Conservation (phyloP, 1,140 invertebrate species). For the Halesus radiatus region DNA sequence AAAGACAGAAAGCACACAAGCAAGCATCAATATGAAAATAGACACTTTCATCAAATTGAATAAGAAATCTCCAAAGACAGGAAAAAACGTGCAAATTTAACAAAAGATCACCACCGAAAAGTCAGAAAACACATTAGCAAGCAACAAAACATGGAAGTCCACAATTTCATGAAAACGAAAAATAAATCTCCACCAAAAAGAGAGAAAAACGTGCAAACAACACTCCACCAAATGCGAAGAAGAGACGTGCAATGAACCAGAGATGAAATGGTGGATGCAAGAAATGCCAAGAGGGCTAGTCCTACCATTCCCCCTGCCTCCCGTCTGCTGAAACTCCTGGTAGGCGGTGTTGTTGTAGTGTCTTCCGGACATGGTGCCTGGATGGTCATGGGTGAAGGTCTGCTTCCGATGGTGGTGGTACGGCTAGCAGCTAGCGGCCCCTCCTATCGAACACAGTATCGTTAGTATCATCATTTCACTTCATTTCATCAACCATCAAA, state of each 20-base stretch:
- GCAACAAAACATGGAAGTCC: not conserved
- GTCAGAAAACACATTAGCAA: not conserved
- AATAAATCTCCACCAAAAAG: too few species aligned
- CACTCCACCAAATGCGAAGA: not conserved
- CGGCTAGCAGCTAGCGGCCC: not conserved
- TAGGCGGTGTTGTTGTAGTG: conserved; percentile 46
- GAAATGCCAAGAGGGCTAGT: not conserved
- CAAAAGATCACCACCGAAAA: not conserved
- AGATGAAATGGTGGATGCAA: not conserved
- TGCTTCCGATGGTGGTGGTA: not conserved
- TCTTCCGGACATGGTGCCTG: conserved; percentile 37
- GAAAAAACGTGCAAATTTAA: not conserved
- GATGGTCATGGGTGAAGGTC: conserved; percentile 8
- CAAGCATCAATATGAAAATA: too few species aligned
- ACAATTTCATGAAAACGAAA: not conserved
- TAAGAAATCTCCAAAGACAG: too few species aligned
- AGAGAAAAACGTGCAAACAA: too few species aligned
- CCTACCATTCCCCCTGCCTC: conserved; percentile 41
- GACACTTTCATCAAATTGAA: not conserved
- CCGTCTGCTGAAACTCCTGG: conserved; percentile 43
- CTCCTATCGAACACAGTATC: not conserved
- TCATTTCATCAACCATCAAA: too few species aligned
- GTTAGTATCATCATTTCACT: too few species aligned
- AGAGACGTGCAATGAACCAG: not conserved
- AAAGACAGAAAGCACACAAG: too few species aligned